Base-by-base conservation (phyloP, 1,140 invertebrate genomes). In the Caligus rogercresseyi region DNA sequence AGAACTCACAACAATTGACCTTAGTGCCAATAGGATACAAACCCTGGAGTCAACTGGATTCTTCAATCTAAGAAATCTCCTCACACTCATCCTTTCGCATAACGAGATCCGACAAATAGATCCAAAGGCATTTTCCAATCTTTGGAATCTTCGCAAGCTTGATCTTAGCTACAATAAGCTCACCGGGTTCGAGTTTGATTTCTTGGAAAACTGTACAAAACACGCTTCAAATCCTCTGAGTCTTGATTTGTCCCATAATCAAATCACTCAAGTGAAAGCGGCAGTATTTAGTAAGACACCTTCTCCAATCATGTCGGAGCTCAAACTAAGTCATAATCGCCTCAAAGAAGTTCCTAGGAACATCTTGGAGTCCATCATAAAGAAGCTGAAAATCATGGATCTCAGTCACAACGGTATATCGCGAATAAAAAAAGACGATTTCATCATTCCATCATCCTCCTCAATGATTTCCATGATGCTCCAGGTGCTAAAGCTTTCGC, bases 201-300 rank as follows among this genome's bases (percentile, higher is more conserved):
- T 85, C 0, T 78, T 91, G 1, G 80, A 81, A 0, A 80, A 84
- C 43, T 73, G 89, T 63, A 82, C 85, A 65, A 86, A 81, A 65
- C 72, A 89, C 52, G 84, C 83, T 21, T 53, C 43, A 11, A 54
- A 20, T 25, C 66, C 68, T 20, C 56, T 69, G 70, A 89, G 85
- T 68, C 74, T 91, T 15, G 87, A 91, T 72, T 81, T 91, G 72
- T 86, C 83, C 64, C 75, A 78, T 68, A 86, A 86, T 72, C 74
- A 77, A 66, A 85, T 91, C 54, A 74, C 78, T 2, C 73, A 77
- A 13, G n/a, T 43, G 7, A 85, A 90, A 61, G 73, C 77, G 18
- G 84, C 86, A 69, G 84, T 83, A 13, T 84, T 89, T 72, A 89
- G 89, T 72, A 18, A 60, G 21, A 18, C 23, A 20, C 14, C 25